Evolutionary conservation across 2,113 vertebrate genomes (phyloP).

Genomic region (Dolichotis patagonum): DNA sequence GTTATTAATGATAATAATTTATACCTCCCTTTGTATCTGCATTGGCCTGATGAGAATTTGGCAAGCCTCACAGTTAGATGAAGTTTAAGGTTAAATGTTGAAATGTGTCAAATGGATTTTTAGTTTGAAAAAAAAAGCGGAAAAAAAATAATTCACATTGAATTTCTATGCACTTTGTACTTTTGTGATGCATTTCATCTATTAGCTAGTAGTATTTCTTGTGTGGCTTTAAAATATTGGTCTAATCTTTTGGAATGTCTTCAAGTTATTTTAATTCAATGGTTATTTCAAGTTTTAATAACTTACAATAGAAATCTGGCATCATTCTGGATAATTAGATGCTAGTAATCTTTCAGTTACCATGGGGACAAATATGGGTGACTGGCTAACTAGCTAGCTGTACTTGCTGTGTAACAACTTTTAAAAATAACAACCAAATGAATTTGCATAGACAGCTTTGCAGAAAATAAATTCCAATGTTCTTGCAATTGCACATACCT

Average conservation of each 20-base stretch:
- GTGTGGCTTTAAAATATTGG: background rate
- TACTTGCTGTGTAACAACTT: background rate
- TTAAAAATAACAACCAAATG: background rate
- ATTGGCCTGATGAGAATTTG: constrained; percentile 71
- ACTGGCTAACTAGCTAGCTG: background rate
- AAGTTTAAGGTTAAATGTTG: constrained; percentile 69
- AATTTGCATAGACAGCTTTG: background rate
- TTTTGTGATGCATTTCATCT: background rate
- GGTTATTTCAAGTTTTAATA: background rate
- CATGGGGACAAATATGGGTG: background rate
- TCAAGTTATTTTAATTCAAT: background rate
- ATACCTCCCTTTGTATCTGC: constrained; percentile 80
- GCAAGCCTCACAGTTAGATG: constrained; percentile 71
- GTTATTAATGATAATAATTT: constrained; percentile 83
- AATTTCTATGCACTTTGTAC: background rate
- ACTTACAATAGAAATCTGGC: background rate
- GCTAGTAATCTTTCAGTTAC: background rate
- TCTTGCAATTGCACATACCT: background rate
- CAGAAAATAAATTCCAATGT: background rate
- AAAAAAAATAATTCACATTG: background rate
- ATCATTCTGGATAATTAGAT: background rate
- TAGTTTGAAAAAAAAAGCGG: constrained; percentile 3
- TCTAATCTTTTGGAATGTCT: background rate
- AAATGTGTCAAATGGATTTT: constrained; percentile 48
- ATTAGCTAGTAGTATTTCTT: background rate